Evolutionary conservation across 2,888 invertebrate genomes (phyloP).

Genomic region (Eupithecia exiguata): DNA sequence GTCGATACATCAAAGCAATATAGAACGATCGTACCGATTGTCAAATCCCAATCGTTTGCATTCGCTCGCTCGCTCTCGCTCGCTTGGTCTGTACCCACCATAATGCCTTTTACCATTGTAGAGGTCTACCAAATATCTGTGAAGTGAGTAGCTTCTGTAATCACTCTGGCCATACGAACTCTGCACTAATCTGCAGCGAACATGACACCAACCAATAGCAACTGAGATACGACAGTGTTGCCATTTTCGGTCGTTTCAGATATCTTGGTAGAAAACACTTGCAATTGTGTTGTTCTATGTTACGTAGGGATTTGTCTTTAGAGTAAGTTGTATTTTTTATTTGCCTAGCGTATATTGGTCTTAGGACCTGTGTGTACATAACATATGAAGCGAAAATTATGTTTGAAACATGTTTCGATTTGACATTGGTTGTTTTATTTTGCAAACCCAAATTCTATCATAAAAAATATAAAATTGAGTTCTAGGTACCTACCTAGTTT

Average conservation of each 20-base stretch:
- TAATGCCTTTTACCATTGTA: not conserved
- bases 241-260: not conserved
- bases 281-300: slow-evolving; percentile 16
- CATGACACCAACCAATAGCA: not conserved
- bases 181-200: not conserved
- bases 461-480: not conserved
- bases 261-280: not conserved
- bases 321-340: slow-evolving; percentile 47
- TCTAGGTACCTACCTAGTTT: no score
- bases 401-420: slow-evolving; percentile 51
- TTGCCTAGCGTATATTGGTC: slow-evolving; percentile 44
- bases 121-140: not conserved
- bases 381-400: slow-evolving; percentile 50
- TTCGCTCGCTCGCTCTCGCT: no score
- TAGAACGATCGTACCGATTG: no score
- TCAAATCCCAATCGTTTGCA: no score
- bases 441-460: not conserved
- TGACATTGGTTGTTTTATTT: slow-evolving; percentile 47
- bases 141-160: not conserved
- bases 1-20: no score
- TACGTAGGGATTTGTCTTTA: slow-evolving; percentile 14
- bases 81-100: no score
- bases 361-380: slow-evolving; percentile 47
- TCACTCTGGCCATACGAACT: not conserved
- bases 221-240: not conserved